phyloP scores from a whole-genome alignment of 1,140 invertebrate species.

The Cherax destructor region DNA sequence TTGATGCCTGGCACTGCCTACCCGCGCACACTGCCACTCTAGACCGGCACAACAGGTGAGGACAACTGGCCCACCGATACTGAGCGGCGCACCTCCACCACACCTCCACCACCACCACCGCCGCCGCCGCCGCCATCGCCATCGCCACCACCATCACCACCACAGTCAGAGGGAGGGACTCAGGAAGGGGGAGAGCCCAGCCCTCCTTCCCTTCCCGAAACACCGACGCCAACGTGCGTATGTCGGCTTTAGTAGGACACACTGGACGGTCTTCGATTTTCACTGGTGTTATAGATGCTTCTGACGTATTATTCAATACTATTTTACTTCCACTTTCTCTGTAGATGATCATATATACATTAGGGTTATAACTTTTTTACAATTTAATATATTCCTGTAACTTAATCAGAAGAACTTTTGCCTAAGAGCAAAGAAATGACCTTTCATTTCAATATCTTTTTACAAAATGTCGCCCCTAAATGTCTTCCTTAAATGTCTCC shows the following conservation, averaged over 20 bases:
- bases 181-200: background rate
- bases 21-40: background rate
- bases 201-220: background rate
- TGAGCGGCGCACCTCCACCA: background rate
- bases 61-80: background rate
- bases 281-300: background rate
- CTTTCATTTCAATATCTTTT: too few species aligned
- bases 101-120: background rate
- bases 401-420: too few species aligned
- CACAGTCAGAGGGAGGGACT: background rate
- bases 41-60: background rate
- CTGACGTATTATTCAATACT: too few species aligned
- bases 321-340: too few species aligned
- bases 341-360: too few species aligned
- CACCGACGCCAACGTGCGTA: background rate
- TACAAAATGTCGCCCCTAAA: too few species aligned
- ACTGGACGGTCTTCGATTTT: slow-evolving; percentile 12
- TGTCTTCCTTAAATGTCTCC: too few species aligned
- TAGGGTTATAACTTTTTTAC: too few species aligned
- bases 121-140: background rate
- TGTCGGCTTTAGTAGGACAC: slow-evolving; percentile 6
- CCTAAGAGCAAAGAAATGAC: too few species aligned
- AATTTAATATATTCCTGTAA: too few species aligned
- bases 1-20: background rate
- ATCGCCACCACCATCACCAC: background rate